These are phyloP conservation scores for Macaria liturata DNA, from an alignment of 2,888 invertebrate genomes.

Conservation along the genomic window DNA sequence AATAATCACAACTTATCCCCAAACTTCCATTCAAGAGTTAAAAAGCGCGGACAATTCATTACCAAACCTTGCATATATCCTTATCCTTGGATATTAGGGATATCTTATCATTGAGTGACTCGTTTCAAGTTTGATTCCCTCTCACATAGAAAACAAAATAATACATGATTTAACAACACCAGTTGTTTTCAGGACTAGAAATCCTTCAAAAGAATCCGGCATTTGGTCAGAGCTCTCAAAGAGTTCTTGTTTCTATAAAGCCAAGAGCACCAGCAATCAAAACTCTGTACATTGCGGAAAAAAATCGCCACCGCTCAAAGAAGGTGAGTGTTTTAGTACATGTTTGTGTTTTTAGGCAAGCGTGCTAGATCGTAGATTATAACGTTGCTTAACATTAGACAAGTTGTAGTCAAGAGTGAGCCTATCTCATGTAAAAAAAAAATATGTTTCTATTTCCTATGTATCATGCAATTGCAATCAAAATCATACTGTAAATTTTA, in stretches of 20 bases:
- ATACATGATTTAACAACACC: too few species aligned
- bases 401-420: too few species aligned
- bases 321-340: slow-evolving; percentile 46
- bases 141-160: too few species aligned
- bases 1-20: too few species aligned
- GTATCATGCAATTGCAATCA: too few species aligned
- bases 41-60: slow-evolving; percentile 5
- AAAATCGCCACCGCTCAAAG: slow-evolving; percentile 54
- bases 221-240: slow-evolving; percentile 52
- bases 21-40: too few species aligned
- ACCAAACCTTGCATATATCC: slow-evolving; percentile 15
- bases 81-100: not conserved
- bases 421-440: too few species aligned
- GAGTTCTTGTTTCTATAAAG: slow-evolving; percentile 66
- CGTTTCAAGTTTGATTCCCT: not conserved
- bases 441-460: too few species aligned
- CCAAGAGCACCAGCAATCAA: slow-evolving; percentile 62
- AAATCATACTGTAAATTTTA: too few species aligned
- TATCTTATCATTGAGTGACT: not conserved
- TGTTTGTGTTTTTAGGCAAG: too few species aligned
- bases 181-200: slow-evolving; percentile 54
- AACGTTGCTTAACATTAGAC: too few species aligned
- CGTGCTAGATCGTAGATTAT: too few species aligned
- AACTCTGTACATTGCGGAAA: slow-evolving; percentile 67
- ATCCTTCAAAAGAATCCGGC: slow-evolving; percentile 55